Base-by-base conservation (phyloP, 2,888 invertebrate species). In the Xanthia togata region DNA sequence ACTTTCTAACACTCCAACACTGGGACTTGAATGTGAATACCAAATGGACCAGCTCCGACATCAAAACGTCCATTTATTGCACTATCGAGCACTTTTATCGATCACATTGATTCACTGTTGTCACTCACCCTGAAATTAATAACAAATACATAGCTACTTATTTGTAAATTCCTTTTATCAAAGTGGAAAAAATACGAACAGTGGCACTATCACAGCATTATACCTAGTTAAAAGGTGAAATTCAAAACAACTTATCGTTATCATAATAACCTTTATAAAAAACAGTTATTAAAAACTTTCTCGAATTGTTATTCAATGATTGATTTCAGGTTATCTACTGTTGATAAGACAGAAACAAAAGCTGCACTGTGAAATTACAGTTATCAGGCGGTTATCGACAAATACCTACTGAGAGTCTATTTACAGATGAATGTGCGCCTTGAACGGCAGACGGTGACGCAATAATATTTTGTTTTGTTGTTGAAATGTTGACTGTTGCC, bases 401-500 rank as follows among this genome's bases (percentile, higher is more conserved):
- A 69, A 26, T 71, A 50, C 23, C 26, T 38, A 50, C 20, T 50
- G 50, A 50, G n/a, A 71, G n/a, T 44, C n/a, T 47, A 26, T 26
- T 59, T 50, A 38, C 2, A 26, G 11, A 38, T 38, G 47, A 38
- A 38, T 17, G 50, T 20, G 50, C 20, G 20, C 50, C 20, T 50
- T 50, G 50, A 20, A 50, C 20, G 20, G 20, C 12, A 41, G 9
- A 26, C 31, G 11, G 44, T 23, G 44, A 41, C 12, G 26, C 26
- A 38, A 71, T 23, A 38, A 17, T 50, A 8, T 14, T 53, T 70
- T 70, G 38, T 70, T 70, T 70, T 70, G 38, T 70, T 31, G 31
- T 31, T 31, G 31, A 31, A 31, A 31, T 31, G 31, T 31, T 53
- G 38, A 53, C 71, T 41, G 70, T 50, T 38, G 70, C 23, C 70